Conservation (phyloP, 1,140 invertebrate genomes). For the Drosophila tani region DNA sequence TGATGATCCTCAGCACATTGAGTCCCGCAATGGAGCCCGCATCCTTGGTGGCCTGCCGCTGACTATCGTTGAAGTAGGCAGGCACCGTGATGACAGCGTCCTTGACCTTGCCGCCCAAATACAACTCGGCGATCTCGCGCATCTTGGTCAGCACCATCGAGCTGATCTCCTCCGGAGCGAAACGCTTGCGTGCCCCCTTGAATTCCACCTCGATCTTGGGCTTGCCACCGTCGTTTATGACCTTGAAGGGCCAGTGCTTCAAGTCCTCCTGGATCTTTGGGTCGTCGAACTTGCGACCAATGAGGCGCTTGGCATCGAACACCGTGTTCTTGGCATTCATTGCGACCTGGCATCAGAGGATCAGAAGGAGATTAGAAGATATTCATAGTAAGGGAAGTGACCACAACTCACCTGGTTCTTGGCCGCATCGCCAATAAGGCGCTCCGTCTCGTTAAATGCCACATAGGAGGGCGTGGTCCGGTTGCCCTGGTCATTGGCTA, state of each 20-base stretch:
- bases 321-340: constrained; percentile 95
- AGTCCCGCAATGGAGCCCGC: constrained; percentile 91
- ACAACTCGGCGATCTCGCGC: constrained; percentile 89
- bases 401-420: constrained; percentile 78
- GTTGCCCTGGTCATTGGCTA: constrained; percentile 97
- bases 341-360: constrained; percentile 85
- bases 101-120: constrained; percentile 86
- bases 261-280: constrained; percentile 90
- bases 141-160: constrained; percentile 94
- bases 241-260: constrained; percentile 93
- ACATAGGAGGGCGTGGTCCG: constrained; percentile 96
- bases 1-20: constrained; percentile 94
- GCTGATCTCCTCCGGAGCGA: constrained; percentile 94
- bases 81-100: constrained; percentile 91
- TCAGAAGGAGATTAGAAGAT: too few species aligned
- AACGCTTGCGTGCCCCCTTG: constrained; percentile 91
- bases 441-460: constrained; percentile 93
- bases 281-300: constrained; percentile 92
- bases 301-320: constrained; percentile 93
- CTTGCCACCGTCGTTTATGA: constrained; percentile 89
- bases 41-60: constrained; percentile 90
- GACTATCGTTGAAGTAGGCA: constrained; percentile 89
- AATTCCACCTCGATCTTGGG: constrained; percentile 92
- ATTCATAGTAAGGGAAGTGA: too few species aligned
- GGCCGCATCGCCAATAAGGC: constrained; percentile 85